These are phyloP conservation scores for Apogon hyalosoma DNA, from an alignment of 2,797 vertebrate genomes.

Conservation along the genomic window DNA sequence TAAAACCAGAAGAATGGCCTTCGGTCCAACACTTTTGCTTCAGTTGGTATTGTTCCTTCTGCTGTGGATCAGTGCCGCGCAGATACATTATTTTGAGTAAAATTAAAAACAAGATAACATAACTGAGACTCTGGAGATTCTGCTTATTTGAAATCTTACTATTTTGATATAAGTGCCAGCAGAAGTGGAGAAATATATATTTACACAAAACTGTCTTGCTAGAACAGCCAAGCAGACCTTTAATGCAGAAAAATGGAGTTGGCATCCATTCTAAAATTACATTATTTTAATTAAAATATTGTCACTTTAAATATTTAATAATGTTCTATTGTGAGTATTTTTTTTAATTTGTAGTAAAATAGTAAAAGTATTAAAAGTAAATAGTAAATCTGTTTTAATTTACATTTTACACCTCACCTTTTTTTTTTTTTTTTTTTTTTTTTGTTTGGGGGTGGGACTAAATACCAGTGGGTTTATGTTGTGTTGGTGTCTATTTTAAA, in stretches of 20 bases:
- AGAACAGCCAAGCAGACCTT: slow-evolving; percentile 16
- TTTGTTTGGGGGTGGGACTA: too few species aligned
- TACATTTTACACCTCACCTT: too few species aligned
- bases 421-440: too few species aligned
- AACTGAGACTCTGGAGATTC: slow-evolving; percentile 22
- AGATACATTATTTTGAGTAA: slow-evolving; percentile 26
- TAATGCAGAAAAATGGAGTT: background rate
- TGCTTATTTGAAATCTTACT: slow-evolving; percentile 45
- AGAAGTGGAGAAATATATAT: slow-evolving; percentile 64
- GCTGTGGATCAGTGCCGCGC: background rate
- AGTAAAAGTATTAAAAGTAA: too few species aligned
- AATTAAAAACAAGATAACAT: background rate
- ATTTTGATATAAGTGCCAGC: slow-evolving; percentile 25
- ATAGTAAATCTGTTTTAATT: too few species aligned
- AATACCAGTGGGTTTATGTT: too few species aligned
- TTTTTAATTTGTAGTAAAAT: too few species aligned
- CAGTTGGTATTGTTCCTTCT: slow-evolving; percentile 9
- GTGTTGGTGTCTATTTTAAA: too few species aligned
- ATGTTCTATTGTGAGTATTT: too few species aligned
- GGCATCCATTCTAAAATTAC: too few species aligned
- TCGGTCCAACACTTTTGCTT: background rate
- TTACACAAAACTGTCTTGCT: slow-evolving; percentile 43
- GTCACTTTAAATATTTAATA: too few species aligned
- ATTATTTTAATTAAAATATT: too few species aligned
- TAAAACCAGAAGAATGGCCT: slow-evolving; percentile 15